A percentile compares a stretch with the other conserved stretches of the same genome.
These are phyloP conservation scores for Herminia tarsipennalis DNA, from an alignment of 2,888 invertebrate genomes.

Conservation along the genomic window DNA sequence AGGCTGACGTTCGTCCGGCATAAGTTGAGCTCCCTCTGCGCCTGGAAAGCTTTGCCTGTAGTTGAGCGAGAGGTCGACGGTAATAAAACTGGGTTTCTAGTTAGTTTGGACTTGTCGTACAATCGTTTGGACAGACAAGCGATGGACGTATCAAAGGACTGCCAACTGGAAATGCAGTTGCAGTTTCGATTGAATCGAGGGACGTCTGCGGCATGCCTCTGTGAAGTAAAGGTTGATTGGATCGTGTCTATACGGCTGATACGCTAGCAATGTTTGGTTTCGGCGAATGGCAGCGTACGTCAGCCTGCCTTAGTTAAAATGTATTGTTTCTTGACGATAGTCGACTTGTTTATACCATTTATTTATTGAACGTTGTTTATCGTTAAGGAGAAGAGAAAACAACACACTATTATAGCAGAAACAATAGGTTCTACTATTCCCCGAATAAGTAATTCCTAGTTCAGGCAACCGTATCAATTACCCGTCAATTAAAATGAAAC, in stretches of 20 bases:
- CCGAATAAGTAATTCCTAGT: not conserved
- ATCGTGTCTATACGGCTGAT: slow-evolving; percentile 73
- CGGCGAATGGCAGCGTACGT: slow-evolving; percentile 47
- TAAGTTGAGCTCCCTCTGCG: slow-evolving; percentile 51
- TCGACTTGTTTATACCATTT: slow-evolving; percentile 26
- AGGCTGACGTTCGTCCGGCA: slow-evolving; percentile 56
- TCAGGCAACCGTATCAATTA: not conserved
- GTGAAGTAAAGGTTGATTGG: slow-evolving; percentile 80
- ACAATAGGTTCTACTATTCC: not conserved
- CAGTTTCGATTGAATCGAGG: slow-evolving; percentile 81
- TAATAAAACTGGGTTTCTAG: slow-evolving; percentile 55
- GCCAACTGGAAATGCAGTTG: slow-evolving; percentile 81
- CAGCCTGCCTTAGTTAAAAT: slow-evolving; percentile 38
- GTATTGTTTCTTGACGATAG: slow-evolving; percentile 44
- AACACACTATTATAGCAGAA: not conserved
- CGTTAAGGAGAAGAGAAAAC: not conserved
- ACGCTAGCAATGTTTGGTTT: slow-evolving; percentile 66
- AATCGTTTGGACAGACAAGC: slow-evolving; percentile 83
- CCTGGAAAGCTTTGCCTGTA: slow-evolving; percentile 40
- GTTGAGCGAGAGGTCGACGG: slow-evolving; percentile 30
- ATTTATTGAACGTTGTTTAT: not conserved
- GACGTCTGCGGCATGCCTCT: slow-evolving; percentile 78
- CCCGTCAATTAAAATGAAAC: not conserved
- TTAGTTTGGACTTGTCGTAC: slow-evolving; percentile 62
- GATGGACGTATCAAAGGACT: slow-evolving; percentile 84